phyloP scores from a whole-genome alignment of 1,140 invertebrate species.

The Proales similis region DNA sequence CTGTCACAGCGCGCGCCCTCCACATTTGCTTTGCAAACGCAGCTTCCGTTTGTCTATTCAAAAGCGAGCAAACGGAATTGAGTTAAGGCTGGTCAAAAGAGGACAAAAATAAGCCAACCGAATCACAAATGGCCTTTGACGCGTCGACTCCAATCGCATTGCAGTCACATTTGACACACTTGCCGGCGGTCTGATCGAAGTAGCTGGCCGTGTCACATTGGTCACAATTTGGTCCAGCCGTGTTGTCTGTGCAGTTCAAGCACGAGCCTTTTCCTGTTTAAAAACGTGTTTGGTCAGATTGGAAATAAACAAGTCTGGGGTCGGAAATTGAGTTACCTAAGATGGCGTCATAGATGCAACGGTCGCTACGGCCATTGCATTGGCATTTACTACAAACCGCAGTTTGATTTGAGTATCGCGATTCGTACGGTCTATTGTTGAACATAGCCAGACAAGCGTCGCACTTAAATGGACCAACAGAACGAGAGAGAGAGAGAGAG shows the following conservation, averaged over 20 bases:
- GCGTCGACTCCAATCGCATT: conserved; percentile 87
- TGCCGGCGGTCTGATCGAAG: conserved; percentile 57
- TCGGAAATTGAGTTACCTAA: neutral
- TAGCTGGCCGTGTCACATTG: conserved; percentile 42
- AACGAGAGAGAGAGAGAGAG: neutral
- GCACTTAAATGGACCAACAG: conserved; percentile 2
- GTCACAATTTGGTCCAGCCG: conserved; percentile 86
- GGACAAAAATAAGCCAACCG: too few species aligned
- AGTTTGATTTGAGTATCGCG: conserved; percentile 8
- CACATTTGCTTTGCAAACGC: conserved; percentile 61
- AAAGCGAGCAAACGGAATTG: conserved; percentile 68
- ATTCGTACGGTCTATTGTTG: conserved; percentile 18
- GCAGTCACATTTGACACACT: conserved; percentile 79
- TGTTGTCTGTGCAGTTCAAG: conserved; percentile 81
- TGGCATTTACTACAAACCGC: conserved; percentile 9
- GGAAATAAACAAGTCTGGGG: neutral
- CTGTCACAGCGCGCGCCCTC: conserved; percentile 73
- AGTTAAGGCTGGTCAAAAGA: conserved; percentile 68
- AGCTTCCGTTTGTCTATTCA: conserved; percentile 76
- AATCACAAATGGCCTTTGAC: conserved; percentile 85
- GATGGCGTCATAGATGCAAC: neutral
- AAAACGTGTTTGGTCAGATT: neutral
- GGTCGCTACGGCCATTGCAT: conserved; percentile 14
- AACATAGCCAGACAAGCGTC: neutral
- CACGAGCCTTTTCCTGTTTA: conserved; percentile 49